Base-by-base conservation (phyloP, 2,797 vertebrate species). In the Siniperca obscura region DNA sequence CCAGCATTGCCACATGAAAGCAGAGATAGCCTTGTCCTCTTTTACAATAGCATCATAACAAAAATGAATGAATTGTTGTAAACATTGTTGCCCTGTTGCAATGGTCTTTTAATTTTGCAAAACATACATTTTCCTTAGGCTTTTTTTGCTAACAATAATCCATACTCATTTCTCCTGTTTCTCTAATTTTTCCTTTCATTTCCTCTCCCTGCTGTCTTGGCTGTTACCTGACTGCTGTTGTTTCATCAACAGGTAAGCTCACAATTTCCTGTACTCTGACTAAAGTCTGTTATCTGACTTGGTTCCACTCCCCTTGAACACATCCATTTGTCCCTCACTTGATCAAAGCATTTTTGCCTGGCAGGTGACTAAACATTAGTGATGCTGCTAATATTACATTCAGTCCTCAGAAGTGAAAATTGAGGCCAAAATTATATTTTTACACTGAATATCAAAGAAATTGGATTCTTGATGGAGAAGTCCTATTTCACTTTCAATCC, bases 181-280 rank as follows among this genome's bases (percentile, higher is more conserved):
- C 81, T 89, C 68, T 85, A 59, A 10, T 90, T 84, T 74, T 90
- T 2, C 87, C 90, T 89, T 87, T 85, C 81, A 90, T 93, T 84
- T 91, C 86, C 84, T 85, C 67, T 70, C 66, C 71, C 74, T 27
- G 56, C 78, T 79, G 83, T 42, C 53, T 77, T 72, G 82, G 27
- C 86, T 74, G 52, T 60, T 75, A 55, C 80, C 86, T 85, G 89
- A 76, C 86, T 34, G 1, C 52, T 70, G 85, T 66, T 81, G 67
- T 84, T 87, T 86, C 89, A 89, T 91, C 88, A 90, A 86, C 87
- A 94, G 93, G 94, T 95, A 94, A 95, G 93, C 85, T 56, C 82
- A 83, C 70, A 48, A 80, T 91, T 90, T 89, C 87, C 81, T 90
- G 60, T 79, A 17, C 52, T 62, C 38, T 82, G 30, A 80, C 73